A percentile compares a stretch with the other conserved stretches of the same genome.
Conservation (phyloP, 2,797 vertebrate genomes). For the Anas acuta region DNA sequence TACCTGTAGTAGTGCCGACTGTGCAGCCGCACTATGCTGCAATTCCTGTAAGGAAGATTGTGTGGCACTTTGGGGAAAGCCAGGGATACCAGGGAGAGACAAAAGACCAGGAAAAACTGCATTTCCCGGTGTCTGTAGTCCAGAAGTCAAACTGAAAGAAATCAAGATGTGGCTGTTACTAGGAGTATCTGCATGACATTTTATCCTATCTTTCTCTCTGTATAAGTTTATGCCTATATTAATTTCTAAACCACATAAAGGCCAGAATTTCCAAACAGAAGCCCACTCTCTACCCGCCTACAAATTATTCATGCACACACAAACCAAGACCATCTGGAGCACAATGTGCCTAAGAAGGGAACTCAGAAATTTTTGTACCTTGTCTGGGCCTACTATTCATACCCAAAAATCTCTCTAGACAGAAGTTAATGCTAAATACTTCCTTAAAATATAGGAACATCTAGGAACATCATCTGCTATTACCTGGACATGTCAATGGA, state of each 20-base stretch:
- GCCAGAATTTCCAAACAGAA: not conserved
- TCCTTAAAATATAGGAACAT: not conserved
- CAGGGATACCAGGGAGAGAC: slow-evolving; percentile 91
- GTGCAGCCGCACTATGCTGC: slow-evolving; percentile 88
- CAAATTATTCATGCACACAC: not conserved
- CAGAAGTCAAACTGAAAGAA: slow-evolving; percentile 83
- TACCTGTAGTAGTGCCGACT: slow-evolving; percentile 94
- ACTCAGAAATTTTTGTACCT: not conserved
- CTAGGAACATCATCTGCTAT: not conserved
- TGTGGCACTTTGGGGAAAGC: slow-evolving; percentile 89
- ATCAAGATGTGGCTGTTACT: not conserved
- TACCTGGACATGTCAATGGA: not conserved
- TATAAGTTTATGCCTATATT: not conserved
- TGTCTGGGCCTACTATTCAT: not conserved
- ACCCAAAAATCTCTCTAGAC: not conserved
- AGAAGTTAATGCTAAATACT: not conserved
- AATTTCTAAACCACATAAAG: not conserved
- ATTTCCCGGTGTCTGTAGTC: slow-evolving; percentile 88
- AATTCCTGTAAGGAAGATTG: slow-evolving; percentile 87
- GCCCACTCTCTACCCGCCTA: not conserved
- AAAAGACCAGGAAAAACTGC: slow-evolving; percentile 91
- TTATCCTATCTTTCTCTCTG: not conserved
- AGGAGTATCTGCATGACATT: not conserved
- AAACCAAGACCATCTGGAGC: not conserved
- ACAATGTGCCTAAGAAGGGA: not conserved